Evolutionary conservation across 2,113 vertebrate species (phyloP), one percentile per base, ranked within the genome.

Genomic region (Corythaeola cristata): DNA sequence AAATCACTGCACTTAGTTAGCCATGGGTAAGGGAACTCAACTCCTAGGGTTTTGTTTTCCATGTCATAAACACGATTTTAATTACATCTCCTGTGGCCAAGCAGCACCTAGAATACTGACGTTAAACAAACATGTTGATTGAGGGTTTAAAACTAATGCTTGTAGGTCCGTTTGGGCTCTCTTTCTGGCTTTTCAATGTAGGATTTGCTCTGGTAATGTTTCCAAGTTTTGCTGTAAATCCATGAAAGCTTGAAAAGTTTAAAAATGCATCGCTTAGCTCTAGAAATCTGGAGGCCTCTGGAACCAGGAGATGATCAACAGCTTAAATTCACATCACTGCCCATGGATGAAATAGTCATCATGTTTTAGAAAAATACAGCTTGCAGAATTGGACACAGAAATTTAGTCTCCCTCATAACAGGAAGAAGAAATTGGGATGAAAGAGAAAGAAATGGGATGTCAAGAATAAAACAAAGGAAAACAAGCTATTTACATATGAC

Each of bases 11-110:
- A 66, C 20, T 76, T 93, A 77, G 45, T 21, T 26, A 79, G 45
- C 0, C 0, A 0, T 72, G 47, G n/a, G 30, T 83, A 49, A 90
- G 21, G 21, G 30, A 94, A 21, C 60, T 58, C 63, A 83, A 5
- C 32, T 49, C 73, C n/a, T 59, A 84, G 47, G 26, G 73, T 9
- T 88, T 90, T 86, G 50, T 71, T 96, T 92, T 84, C 50, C 63
- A 32, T 86, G 33, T 81, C 76, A 80, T 45, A 90, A 96, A 77
- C 37, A 71, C n/a, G 22, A 6, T 84, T 96, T 92, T 89, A 86
- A 77, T 92, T 62, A 35, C 28, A 67, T 76, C 64, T 96, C 76
- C 44, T 66, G 47, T 77, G 64, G n/a, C 80, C 47, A 71, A 84
- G 28, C 39, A 84, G 52, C 56, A 74, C 64, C 50, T 81, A 33